Evolutionary conservation across 2,888 invertebrate genomes (phyloP), one percentile per base, ranked within the genome.

Genomic region (Ypsolopha scabrella): DNA sequence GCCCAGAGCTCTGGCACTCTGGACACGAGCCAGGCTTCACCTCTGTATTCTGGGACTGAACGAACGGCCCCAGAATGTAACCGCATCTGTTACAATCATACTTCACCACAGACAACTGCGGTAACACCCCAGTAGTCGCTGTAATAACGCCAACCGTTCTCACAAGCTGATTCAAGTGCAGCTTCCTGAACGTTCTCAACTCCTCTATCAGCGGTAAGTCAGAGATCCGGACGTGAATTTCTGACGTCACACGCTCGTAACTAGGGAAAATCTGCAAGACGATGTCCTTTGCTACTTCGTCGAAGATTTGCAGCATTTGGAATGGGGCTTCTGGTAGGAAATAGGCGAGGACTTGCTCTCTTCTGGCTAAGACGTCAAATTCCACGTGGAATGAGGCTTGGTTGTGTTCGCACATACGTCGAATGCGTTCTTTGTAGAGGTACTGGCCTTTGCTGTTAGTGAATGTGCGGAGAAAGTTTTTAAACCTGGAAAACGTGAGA

Each of bases 21-120:
- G 99, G 99, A 86, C 99, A 99, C 0, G 95, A 94, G 0, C 96
- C 97, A 0, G 99, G 99, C 67, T 94, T 96, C 0, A 98, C 94
- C 86, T 99, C 99, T 4, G 94, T 87, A 65, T 94, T 93, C 76
- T 98, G 97, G 0, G 93, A 91, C 82, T 99, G 99, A 11, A 95
- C 93, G 72, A 97, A 99, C 0, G 99, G 99, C 0, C 99, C 99
- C 59, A 99, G 82, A 33, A 99, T 89, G 70, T 94, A 98, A 7
- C 95, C 95, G 75, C 99, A 99, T 64, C 97, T 93, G 59, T 93
- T 93, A 87, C 99, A 99, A 78, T 99, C 98, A 70, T 97, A 99
- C 72, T 98, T 99, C 49, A 99, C 94, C 41, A 99, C 89, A 0
- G 96, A 95, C 36, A 99, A 80, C 76, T 99, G 99, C 0, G 99